Conservation (phyloP, 2,888 invertebrate genomes). For the Cataglyphis altisquamis region DNA sequence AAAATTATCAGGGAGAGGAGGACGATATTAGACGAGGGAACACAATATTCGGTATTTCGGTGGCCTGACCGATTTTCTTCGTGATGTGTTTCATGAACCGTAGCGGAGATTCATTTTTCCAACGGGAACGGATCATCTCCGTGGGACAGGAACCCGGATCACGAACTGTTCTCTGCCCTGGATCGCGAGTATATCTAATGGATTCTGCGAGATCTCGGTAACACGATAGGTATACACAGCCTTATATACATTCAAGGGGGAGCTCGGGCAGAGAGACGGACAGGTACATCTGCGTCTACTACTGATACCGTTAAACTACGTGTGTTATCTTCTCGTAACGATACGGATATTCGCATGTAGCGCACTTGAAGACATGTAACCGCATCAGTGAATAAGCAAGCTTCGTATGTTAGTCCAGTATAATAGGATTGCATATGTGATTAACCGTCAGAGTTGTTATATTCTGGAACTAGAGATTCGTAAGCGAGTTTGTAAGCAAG, state of each 20-base stretch:
- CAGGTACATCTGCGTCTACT: conserved; percentile 42
- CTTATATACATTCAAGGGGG: conserved; percentile 3
- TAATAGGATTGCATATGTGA: conserved; percentile 39
- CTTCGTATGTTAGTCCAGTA: conserved; percentile 14
- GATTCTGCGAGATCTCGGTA: conserved; percentile 33
- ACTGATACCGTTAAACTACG: conserved; percentile 18
- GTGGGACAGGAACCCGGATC: conserved; percentile 57
- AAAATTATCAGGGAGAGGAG: neutral
- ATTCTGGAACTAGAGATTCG: neutral
- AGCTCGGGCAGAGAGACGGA: conserved; percentile 30
- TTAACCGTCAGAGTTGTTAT: conserved; percentile 32
- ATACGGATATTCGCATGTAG: neutral
- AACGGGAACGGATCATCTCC: conserved; percentile 59
- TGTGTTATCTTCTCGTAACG: conserved; percentile 34
- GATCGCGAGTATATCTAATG: conserved; percentile 59
- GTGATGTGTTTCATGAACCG: conserved; percentile 18
- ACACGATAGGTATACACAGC: conserved; percentile 33
- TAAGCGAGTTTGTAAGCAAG: conserved; percentile 16
- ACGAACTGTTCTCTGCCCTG: conserved; percentile 52
- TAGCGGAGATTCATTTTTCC: conserved; percentile 42
- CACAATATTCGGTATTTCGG: conserved; percentile 11
- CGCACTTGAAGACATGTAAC: conserved; percentile 41
- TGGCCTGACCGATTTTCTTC: conserved; percentile 41
- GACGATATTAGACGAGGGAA: neutral
- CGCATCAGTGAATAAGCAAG: conserved; percentile 34